These are phyloP conservation scores for Lycodopsis pacificus DNA, from an alignment of 2,797 vertebrate genomes.

Conservation along the genomic window DNA sequence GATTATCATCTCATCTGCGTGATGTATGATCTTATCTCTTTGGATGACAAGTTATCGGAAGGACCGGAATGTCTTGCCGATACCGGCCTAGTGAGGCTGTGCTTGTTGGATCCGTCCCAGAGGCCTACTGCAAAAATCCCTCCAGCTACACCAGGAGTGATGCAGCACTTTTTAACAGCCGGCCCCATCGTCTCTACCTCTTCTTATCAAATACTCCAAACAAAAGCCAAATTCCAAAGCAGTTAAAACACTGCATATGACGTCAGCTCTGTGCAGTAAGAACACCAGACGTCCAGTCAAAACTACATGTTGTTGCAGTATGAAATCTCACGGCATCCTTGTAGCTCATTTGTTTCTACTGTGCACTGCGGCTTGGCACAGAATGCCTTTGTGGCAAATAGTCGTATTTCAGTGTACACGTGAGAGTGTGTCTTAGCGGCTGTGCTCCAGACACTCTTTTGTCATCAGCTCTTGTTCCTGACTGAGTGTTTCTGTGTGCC, in stretches of 20 bases:
- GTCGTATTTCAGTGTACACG: neutral
- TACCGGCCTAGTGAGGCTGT: constrained; percentile 1
- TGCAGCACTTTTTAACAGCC: constrained; percentile 33
- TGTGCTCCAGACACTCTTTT: constrained; percentile 45
- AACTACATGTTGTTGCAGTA: constrained; percentile 9
- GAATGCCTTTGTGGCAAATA: neutral
- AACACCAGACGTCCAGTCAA: constrained; percentile 19
- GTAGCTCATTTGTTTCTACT: constrained; percentile 23
- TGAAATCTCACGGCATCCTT: constrained; percentile 14
- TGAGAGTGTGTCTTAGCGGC: constrained; percentile 29
- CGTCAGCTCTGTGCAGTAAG: constrained; percentile 6
- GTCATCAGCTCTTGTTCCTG: constrained; percentile 33
- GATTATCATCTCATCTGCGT: constrained; percentile 81
- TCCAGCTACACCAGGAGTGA: constrained; percentile 8
- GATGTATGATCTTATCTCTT: constrained; percentile 74
- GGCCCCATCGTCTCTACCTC: constrained; percentile 18
- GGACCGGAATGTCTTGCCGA: constrained; percentile 61
- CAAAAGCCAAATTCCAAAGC: constrained; percentile 27
- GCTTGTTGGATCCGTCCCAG: constrained; percentile 7
- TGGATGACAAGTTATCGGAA: constrained; percentile 57
- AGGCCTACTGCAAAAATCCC: neutral
- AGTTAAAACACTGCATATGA: constrained; percentile 21
- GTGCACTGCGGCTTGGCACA: constrained; percentile 6
- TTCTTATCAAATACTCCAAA: constrained; percentile 1
- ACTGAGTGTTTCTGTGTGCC: constrained; percentile 36